phyloP scores from a whole-genome alignment of 2,797 vertebrate species.

The Phoxinus dragarum region DNA sequence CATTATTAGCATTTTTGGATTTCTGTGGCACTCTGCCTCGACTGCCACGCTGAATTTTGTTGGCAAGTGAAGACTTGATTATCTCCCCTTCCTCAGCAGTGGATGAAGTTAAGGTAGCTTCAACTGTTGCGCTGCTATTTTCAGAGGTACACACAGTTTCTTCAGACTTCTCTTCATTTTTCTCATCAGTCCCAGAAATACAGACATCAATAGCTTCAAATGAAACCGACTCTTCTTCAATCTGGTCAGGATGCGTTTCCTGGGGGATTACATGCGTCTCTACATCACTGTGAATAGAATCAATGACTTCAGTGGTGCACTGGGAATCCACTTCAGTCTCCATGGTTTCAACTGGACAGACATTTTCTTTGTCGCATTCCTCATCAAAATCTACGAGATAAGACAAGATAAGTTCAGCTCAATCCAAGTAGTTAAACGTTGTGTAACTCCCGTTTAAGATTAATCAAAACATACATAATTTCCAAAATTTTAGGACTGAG shows the following conservation, averaged over 20 bases:
- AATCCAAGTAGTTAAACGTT: neutral
- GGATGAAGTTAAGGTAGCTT: neutral
- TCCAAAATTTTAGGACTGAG: neutral
- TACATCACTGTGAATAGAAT: neutral
- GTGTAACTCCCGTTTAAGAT: neutral
- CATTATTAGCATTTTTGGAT: neutral
- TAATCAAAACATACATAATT: neutral
- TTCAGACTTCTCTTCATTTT: conserved; percentile 16
- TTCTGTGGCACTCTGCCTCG: conserved; percentile 33
- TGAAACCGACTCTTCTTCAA: conserved; percentile 11
- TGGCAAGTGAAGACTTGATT: neutral
- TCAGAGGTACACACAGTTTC: neutral
- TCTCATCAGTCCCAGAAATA: neutral
- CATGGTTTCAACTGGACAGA: conserved; percentile 21
- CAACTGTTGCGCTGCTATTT: neutral
- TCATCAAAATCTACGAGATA: conserved; percentile 14
- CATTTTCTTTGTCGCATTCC: conserved; percentile 43
- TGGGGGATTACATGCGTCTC: neutral
- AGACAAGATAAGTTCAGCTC: neutral
- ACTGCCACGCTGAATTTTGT: conserved; percentile 13
- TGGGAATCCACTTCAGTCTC: neutral
- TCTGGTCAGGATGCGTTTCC: neutral
- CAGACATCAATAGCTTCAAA: neutral
- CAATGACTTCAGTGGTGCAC: neutral
- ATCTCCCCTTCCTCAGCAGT: neutral